Evolutionary conservation across 2,113 vertebrate genomes (phyloP).

Genomic region (Plectropomus leopardus): DNA sequence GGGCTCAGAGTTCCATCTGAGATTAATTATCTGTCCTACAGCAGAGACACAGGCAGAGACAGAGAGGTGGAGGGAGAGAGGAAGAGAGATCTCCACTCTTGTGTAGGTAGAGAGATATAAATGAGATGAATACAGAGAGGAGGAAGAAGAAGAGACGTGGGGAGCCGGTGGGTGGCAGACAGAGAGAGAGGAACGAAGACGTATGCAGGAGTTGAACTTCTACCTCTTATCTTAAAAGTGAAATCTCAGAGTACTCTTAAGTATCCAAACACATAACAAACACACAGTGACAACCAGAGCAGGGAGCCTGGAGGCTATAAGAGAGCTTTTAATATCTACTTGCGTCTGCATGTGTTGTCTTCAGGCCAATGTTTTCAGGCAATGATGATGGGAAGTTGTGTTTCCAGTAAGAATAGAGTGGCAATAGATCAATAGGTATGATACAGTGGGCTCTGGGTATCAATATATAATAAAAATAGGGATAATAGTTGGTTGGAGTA

Average conservation of each 20-base stretch:
- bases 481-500: constrained; percentile 17
- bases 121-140: constrained; percentile 55
- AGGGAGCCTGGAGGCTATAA: constrained; percentile 49
- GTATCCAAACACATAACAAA: constrained; percentile 41
- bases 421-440: constrained; percentile 30
- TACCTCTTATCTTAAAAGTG: constrained; percentile 38
- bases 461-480: constrained; percentile 27
- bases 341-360: constrained; percentile 45
- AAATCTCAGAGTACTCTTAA: constrained; percentile 35
- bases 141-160: constrained; percentile 7
- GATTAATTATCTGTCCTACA: constrained; percentile 78
- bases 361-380: constrained; percentile 58
- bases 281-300: constrained; percentile 52
- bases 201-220: constrained; percentile 33
- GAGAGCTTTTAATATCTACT: constrained; percentile 37
- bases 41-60: constrained; percentile 57
- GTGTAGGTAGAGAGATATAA: constrained; percentile 62
- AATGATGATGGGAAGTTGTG: constrained; percentile 36
- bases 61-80: constrained; percentile 45
- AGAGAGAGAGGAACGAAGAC: constrained; percentile 29
- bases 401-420: constrained; percentile 47
- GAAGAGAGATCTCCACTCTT: constrained; percentile 58
- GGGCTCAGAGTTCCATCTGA: constrained; percentile 66
- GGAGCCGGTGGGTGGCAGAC: constrained; percentile 44
- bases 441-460: constrained; percentile 3